phyloP scores from a whole-genome alignment of 2,888 invertebrate species.

The Macaria liturata region DNA sequence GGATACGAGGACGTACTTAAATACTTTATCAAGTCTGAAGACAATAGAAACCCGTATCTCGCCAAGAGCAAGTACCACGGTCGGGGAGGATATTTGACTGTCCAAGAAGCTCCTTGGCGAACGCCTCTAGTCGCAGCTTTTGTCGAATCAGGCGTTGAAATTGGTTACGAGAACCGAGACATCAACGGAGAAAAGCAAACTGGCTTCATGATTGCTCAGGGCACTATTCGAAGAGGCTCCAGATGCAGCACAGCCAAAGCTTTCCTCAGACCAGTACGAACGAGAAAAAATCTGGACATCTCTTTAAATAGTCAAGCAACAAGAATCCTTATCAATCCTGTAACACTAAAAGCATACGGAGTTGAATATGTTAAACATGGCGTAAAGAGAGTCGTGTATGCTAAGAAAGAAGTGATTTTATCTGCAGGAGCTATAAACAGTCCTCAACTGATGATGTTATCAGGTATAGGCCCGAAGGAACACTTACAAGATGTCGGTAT shows the following conservation, averaged over 20 bases:
- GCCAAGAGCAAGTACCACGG: conserved; percentile 87
- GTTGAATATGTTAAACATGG: conserved; percentile 92
- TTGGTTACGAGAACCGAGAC: conserved; percentile 93
- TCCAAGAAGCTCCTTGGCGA: conserved; percentile 93
- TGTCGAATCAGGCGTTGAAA: conserved; percentile 90
- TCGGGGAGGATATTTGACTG: conserved; percentile 89
- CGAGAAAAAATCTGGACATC: conserved; percentile 90
- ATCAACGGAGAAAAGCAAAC: conserved; percentile 92
- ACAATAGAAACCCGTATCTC: conserved; percentile 93
- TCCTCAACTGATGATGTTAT: conserved; percentile 95
- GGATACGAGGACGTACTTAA: conserved; percentile 91
- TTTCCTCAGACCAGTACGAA: conserved; percentile 90
- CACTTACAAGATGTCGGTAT: conserved; percentile 89
- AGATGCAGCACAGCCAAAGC: conserved; percentile 95
- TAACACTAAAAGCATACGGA: conserved; percentile 89
- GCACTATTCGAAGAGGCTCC: conserved; percentile 89
- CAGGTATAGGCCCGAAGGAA: conserved; percentile 90
- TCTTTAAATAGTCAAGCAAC: conserved; percentile 92
- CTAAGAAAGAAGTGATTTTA: conserved; percentile 92
- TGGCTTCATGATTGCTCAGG: conserved; percentile 92
- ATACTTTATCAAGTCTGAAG: conserved; percentile 95
- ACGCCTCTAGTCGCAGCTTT: conserved; percentile 92
- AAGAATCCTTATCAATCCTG: conserved; percentile 88
- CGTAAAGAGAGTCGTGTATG: conserved; percentile 86
- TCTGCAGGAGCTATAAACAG: conserved; percentile 96